These are phyloP conservation scores for Puffinus mauretanicus DNA, from an alignment of 2,113 vertebrate species.

Conservation along the genomic window DNA sequence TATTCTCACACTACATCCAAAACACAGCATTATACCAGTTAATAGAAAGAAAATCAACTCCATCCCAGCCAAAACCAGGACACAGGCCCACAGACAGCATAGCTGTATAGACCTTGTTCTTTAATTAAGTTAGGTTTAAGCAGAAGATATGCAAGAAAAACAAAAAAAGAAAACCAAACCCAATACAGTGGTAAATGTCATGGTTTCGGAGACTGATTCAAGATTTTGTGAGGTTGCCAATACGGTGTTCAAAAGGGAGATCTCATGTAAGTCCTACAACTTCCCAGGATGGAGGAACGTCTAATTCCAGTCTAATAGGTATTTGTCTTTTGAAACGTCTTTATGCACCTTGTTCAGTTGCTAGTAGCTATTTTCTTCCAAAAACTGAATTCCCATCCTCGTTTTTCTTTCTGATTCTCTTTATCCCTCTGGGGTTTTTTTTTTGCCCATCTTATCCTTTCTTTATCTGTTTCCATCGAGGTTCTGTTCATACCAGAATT, in stretches of 20 bases:
- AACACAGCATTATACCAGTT: too few species aligned
- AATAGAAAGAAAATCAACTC: too few species aligned
- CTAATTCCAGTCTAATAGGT: background rate
- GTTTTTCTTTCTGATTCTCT: background rate
- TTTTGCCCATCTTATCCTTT: background rate
- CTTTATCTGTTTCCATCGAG: background rate
- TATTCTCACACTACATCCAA: too few species aligned
- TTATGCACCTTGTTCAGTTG: background rate
- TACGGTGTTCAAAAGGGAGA: background rate
- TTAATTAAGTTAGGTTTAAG: background rate
- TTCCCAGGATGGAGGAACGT: background rate
- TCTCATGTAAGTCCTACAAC: background rate
- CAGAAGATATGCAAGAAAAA: background rate
- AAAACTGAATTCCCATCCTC: background rate
- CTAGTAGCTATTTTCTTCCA: background rate
- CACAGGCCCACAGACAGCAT: background rate
- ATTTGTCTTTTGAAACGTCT: background rate
- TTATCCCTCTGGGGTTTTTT: background rate
- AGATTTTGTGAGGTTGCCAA: background rate
- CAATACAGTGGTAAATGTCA: background rate
- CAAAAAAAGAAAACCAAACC: background rate
- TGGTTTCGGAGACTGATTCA: background rate
- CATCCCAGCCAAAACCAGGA: too few species aligned
- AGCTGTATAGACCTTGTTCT: background rate
- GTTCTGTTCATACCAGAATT: background rate